Percentiles rank a stretch among this genome's conserved stretches.
Conservation (phyloP, 2,113 vertebrate species). For the Dasyornis broadbenti region DNA sequence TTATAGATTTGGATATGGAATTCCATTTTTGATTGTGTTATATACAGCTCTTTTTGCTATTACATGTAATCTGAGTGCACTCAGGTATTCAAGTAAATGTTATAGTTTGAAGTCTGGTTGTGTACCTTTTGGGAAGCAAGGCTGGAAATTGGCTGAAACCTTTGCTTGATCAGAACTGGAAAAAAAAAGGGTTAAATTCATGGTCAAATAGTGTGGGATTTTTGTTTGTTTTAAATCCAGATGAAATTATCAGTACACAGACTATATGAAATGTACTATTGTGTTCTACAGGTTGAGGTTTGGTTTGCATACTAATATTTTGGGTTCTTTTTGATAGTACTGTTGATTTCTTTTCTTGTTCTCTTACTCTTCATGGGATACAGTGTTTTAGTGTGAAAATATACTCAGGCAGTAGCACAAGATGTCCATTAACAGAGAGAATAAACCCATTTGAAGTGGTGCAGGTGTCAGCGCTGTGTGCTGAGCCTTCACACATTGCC, state of each 20-base stretch:
- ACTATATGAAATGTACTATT: neutral
- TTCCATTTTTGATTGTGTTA: neutral
- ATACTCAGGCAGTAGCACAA: neutral
- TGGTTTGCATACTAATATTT: neutral
- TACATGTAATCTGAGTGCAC: neutral
- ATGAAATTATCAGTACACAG: neutral
- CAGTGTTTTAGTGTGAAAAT: neutral
- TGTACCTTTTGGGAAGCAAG: neutral
- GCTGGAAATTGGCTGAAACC: neutral
- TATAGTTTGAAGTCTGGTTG: neutral
- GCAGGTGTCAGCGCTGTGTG: neutral
- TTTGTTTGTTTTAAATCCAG: neutral
- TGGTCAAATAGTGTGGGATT: accelerated
- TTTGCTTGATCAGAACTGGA: neutral
- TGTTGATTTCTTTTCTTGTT: neutral
- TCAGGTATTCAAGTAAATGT: neutral
- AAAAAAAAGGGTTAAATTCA: neutral
- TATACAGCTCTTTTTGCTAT: neutral
- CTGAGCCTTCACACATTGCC: neutral
- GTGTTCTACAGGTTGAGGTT: neutral
- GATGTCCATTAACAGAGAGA: neutral
- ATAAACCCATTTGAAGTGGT: neutral
- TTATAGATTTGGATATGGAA: neutral
- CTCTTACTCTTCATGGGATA: neutral
- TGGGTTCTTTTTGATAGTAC: neutral